Percentiles rank a stretch among this genome's conserved stretches.
These are phyloP conservation scores for Corythucha ciliata DNA, from an alignment of 2,888 invertebrate species.

Conservation along the genomic window DNA sequence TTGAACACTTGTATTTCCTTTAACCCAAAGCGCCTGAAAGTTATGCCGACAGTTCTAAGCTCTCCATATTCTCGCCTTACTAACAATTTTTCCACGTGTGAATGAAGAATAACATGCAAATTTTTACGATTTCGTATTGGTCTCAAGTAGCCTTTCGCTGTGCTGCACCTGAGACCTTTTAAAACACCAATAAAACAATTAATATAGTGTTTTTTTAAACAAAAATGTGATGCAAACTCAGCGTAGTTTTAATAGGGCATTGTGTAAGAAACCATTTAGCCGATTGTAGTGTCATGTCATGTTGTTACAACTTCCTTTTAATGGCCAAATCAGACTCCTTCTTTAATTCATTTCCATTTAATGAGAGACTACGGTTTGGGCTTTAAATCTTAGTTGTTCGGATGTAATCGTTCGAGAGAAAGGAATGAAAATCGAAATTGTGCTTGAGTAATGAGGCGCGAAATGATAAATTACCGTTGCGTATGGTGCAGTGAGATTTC, in stretches of 20 bases:
- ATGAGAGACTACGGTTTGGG: no score
- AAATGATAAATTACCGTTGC: constrained; percentile 52
- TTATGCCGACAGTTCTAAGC: constrained; percentile 56
- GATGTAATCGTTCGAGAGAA: no score
- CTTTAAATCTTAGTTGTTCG: no score
- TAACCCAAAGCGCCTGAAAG: constrained; percentile 51
- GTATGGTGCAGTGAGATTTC: constrained; percentile 63
- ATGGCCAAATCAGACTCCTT: no score
- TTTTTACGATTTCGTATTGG: constrained; percentile 57
- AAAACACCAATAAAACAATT: no score
- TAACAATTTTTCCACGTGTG: constrained; percentile 58
- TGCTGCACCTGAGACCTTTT: constrained; percentile 54
- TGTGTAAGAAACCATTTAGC: background rate
- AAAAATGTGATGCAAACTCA: no score
- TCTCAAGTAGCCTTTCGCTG: constrained; percentile 71
- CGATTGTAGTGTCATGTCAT: no score
- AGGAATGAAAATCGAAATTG: no score
- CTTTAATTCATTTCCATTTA: no score
- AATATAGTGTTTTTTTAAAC: no score
- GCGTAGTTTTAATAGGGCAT: background rate
- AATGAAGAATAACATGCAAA: constrained; percentile 60
- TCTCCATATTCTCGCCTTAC: constrained; percentile 47
- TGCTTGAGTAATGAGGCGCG: background rate
- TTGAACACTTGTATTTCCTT: constrained; percentile 49
- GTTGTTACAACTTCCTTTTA: no score